phyloP scores from a whole-genome alignment of 2,888 invertebrate genomes.

The Zaprionus bogoriensis region DNA sequence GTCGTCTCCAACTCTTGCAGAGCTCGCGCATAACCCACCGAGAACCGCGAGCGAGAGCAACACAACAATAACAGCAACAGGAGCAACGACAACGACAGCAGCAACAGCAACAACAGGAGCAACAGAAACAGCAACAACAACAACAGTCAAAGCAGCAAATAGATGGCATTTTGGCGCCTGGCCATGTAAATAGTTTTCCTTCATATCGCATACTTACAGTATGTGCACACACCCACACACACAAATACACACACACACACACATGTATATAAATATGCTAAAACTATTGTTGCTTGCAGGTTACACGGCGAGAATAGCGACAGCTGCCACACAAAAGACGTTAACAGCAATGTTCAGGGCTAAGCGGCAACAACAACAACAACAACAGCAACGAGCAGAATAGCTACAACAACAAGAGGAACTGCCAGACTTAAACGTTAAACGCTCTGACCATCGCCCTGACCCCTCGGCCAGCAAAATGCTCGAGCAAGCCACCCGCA shows the following conservation, averaged over 20 bases:
- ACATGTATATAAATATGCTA: conserved; percentile 34
- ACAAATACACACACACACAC: not conserved
- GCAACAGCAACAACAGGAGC: not conserved
- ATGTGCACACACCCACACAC: no score
- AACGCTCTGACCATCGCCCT: conserved; percentile 58
- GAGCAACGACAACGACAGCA: conserved; percentile 11
- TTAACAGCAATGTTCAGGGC: conserved; percentile 38
- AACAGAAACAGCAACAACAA: not conserved
- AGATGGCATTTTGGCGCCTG: conserved; percentile 56
- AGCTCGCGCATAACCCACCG: conserved; percentile 39
- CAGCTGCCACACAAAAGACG: conserved; percentile 61
- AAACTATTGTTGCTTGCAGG: conserved; percentile 56
- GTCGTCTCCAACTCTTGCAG: conserved; percentile 10
- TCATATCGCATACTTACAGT: conserved; percentile 8
- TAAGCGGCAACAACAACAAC: conserved; percentile 23
- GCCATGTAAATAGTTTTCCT: conserved; percentile 62
- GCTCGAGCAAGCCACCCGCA: conserved; percentile 19
- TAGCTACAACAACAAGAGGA: conserved; percentile 17
- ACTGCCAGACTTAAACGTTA: conserved; percentile 46
- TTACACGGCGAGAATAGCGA: conserved; percentile 62
- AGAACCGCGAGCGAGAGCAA: not conserved
- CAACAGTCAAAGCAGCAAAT: conserved; percentile 25
- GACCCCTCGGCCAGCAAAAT: conserved; percentile 10
- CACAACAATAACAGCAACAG: conserved; percentile 8
- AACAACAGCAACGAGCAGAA: conserved; percentile 6